Conservation (phyloP, 2,888 invertebrate genomes). For the Tyria jacobaeae region DNA sequence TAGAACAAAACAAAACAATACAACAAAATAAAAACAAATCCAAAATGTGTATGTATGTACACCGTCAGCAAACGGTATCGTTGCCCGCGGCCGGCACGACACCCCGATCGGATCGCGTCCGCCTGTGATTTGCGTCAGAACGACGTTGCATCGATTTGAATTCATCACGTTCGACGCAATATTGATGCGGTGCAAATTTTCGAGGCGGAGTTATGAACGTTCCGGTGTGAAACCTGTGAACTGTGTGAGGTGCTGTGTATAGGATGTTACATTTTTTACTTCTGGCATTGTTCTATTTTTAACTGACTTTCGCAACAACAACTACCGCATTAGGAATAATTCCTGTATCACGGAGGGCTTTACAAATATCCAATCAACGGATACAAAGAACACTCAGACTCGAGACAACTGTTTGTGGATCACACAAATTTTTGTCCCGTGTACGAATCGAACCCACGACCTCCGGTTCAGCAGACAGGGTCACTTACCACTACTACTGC, state of each 20-base stretch:
- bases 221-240: slow-evolving; percentile 60
- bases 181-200: slow-evolving; percentile 69
- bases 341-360: no score
- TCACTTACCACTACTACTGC: no score
- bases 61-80: slow-evolving; percentile 32
- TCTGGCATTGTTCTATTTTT: neutral
- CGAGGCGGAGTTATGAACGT: slow-evolving; percentile 69
- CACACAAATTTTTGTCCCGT: no score
- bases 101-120: slow-evolving; percentile 62
- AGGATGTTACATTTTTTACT: slow-evolving; percentile 30
- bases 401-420: no score
- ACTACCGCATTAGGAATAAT: no score
- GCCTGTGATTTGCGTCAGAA: slow-evolving; percentile 69
- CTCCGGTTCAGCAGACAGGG: no score
- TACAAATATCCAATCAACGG: no score
- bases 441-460: no score
- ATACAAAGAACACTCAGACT: no score
- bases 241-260: slow-evolving; percentile 35
- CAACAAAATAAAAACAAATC: slow-evolving; percentile 15
- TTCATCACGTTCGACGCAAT: slow-evolving; percentile 74
- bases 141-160: slow-evolving; percentile 71
- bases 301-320: no score
- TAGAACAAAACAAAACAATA: slow-evolving; percentile 6
- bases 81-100: slow-evolving; percentile 66
- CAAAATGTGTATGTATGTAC: slow-evolving; percentile 26